Percentiles rank a stretch among this genome's conserved stretches.
phyloP scores from a whole-genome alignment of 1,140 invertebrate species.

The Drosophila cardini region DNA sequence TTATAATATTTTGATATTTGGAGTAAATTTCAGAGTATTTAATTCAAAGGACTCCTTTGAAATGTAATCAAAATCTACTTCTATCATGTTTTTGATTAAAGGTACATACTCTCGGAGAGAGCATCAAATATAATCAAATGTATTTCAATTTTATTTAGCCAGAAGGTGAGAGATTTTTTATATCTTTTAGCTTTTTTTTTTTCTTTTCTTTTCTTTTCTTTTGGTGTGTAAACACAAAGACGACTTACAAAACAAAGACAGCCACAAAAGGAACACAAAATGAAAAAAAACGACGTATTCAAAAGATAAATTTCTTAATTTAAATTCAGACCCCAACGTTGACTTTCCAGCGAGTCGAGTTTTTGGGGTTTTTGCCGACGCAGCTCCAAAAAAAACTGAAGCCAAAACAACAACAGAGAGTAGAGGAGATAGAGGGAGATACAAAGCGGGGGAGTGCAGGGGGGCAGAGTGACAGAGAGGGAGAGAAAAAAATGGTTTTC shows the following conservation, averaged over 20 bases:
- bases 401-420: constrained; percentile 1
- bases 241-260: constrained; percentile 59
- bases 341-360: constrained; percentile 45
- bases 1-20: no score
- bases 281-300: constrained; percentile 55
- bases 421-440: not conserved
- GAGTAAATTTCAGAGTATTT: no score
- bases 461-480: not conserved
- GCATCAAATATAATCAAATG: constrained; percentile 49
- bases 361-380: constrained; percentile 39
- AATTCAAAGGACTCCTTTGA: no score
- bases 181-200: constrained; percentile 32
- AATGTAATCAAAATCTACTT: not conserved
- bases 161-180: constrained; percentile 70
- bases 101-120: not conserved
- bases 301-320: constrained; percentile 83
- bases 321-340: constrained; percentile 73
- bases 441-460: not conserved
- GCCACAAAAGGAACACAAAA: constrained; percentile 49
- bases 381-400: constrained; percentile 25
- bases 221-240: constrained; percentile 43
- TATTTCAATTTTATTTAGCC: constrained; percentile 66
- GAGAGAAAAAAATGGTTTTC: constrained; percentile 57
- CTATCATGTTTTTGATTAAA: not conserved
- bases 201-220: constrained; percentile 8